phyloP scores from a whole-genome alignment of 1,140 invertebrate genomes.

The Battus philenor region DNA sequence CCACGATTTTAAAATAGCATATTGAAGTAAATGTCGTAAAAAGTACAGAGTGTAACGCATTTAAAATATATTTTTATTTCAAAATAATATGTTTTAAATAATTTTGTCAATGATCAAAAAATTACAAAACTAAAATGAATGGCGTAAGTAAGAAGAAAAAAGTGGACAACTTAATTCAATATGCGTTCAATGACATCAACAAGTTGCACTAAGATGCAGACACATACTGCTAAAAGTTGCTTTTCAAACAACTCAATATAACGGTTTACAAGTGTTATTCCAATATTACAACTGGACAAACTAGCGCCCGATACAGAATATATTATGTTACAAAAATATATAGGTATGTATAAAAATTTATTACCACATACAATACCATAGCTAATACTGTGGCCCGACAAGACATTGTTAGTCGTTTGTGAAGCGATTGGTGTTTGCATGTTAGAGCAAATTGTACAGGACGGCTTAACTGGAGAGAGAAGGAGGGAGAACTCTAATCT shows the following conservation, averaged over 20 bases:
- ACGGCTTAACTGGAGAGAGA: constrained; percentile 24
- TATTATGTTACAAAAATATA: constrained; percentile 70
- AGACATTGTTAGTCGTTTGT: constrained; percentile 75
- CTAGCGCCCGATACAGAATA: constrained; percentile 54
- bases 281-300: constrained; percentile 42
- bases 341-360: constrained; percentile 49
- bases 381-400: constrained; percentile 64
- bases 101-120: no score
- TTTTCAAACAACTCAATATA: constrained; percentile 44
- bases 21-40: constrained; percentile 69
- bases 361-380: constrained; percentile 72
- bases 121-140: constrained; percentile 13
- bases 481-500: constrained; percentile 7
- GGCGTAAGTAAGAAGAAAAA: constrained; percentile 19
- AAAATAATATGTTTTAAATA: no score
- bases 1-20: constrained; percentile 59
- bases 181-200: constrained; percentile 60
- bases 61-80: no score
- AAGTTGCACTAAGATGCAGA: constrained; percentile 77
- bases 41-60: not conserved
- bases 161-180: constrained; percentile 62
- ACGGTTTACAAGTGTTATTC: constrained; percentile 28
- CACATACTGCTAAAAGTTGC: constrained; percentile 69
- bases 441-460: constrained; percentile 76
- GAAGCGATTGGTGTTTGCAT: constrained; percentile 78